Percentiles rank a stretch among this genome's conserved stretches.
phyloP scores from a whole-genome alignment of 2,888 invertebrate species.

The Alviniconcha strummeri region DNA sequence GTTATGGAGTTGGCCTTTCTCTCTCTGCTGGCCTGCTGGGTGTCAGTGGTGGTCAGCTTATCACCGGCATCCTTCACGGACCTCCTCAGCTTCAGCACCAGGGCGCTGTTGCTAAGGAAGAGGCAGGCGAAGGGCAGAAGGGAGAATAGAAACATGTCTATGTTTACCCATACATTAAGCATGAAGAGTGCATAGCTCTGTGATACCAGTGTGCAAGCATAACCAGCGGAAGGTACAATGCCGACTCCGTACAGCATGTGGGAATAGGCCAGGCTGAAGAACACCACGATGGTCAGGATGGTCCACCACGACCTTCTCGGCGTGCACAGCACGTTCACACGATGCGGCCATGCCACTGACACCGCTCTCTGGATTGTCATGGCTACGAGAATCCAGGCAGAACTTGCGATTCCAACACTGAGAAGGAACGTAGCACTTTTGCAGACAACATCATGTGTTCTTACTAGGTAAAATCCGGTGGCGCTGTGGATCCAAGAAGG shows the following conservation, averaged over 20 bases:
- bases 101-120: slow-evolving; percentile 54
- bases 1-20: slow-evolving; percentile 33
- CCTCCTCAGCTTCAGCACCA: slow-evolving; percentile 50
- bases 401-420: slow-evolving; percentile 39
- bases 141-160: slow-evolving; percentile 55
- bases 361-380: slow-evolving; percentile 59
- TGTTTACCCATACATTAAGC: slow-evolving; percentile 53
- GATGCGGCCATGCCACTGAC: slow-evolving; percentile 55
- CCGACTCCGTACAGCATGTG: slow-evolving; percentile 50
- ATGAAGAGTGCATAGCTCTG: slow-evolving; percentile 44
- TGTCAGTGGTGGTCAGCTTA: background rate
- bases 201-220: background rate
- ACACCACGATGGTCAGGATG: slow-evolving; percentile 39
- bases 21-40: background rate
- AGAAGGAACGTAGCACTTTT: no score
- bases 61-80: slow-evolving; percentile 27
- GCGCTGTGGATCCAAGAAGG: no score
- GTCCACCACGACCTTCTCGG: slow-evolving; percentile 37
- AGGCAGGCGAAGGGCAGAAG: slow-evolving; percentile 55
- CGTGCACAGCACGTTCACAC: slow-evolving; percentile 48
- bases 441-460: no score
- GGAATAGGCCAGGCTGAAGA: slow-evolving; percentile 43
- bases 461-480: no score
- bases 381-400: slow-evolving; percentile 60
- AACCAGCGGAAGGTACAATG: slow-evolving; percentile 26